These are phyloP conservation scores for Anthoptus insignis DNA, from an alignment of 2,888 invertebrate species.

Conservation along the genomic window DNA sequence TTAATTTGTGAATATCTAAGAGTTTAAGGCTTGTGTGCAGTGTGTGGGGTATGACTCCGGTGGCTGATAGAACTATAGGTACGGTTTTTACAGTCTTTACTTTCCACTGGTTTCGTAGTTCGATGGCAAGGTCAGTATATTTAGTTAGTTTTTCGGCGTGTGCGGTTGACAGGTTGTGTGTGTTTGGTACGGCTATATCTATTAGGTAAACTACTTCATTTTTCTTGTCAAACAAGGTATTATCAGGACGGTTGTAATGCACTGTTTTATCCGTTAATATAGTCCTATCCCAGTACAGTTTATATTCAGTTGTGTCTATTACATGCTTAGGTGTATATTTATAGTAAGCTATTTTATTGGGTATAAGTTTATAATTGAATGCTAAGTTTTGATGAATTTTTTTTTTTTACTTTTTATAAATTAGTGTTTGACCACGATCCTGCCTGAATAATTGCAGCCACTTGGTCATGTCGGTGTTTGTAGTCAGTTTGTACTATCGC, in stretches of 20 bases:
- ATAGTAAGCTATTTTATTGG: slow-evolving; percentile 22
- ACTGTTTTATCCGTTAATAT: slow-evolving; percentile 22
- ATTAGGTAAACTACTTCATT: slow-evolving; percentile 6
- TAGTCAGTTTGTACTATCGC: slow-evolving; percentile 28
- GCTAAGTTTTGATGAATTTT: slow-evolving; percentile 32
- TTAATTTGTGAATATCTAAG: background rate
- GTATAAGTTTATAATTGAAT: slow-evolving; percentile 1
- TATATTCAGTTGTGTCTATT: background rate
- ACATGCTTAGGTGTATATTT: background rate
- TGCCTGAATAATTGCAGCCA: slow-evolving; percentile 32
- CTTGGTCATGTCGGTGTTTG: slow-evolving; percentile 37
- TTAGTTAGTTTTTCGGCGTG: slow-evolving; percentile 1
- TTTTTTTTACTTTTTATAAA: no score
- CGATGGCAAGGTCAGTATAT: background rate
- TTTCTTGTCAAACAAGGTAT: background rate
- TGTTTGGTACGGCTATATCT: background rate
- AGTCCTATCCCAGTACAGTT: slow-evolving; percentile 18
- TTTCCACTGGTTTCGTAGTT: background rate
- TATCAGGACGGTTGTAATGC: slow-evolving; percentile 20
- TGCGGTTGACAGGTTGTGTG: background rate
- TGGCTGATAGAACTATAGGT: background rate
- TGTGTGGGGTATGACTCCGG: background rate
- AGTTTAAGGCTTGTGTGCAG: background rate
- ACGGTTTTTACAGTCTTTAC: background rate
- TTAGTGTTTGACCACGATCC: no score